A percentile compares a stretch with the other conserved stretches of the same genome.
phyloP scores from a whole-genome alignment of 2,797 vertebrate species.

The Vespertilio murinus region DNA sequence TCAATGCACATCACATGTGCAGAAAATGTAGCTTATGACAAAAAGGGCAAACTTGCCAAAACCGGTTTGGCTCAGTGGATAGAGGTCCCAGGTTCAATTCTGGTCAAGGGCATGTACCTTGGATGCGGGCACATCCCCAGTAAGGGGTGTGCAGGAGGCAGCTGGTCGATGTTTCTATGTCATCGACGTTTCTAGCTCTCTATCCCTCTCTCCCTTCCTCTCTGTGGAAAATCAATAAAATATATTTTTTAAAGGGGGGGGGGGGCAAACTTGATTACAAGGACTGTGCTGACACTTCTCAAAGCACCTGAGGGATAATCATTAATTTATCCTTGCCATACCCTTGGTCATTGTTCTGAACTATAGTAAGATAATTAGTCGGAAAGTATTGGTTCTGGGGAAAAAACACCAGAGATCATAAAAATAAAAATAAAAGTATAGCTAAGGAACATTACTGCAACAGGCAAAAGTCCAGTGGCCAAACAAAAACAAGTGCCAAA shows the following conservation, averaged over 20 bases:
- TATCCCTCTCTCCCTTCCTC: no score
- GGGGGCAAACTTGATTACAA: neutral
- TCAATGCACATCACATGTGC: neutral
- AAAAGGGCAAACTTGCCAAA: constrained; percentile 5
- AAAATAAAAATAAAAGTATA: neutral
- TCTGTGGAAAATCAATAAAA: no score
- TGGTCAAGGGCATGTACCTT: no score
- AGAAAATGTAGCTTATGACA: neutral
- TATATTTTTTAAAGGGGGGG: no score
- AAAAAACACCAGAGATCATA: constrained; percentile 21
- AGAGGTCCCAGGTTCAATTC: no score
- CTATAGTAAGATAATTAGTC: neutral
- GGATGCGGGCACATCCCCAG: no score
- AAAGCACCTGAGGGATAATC: neutral
- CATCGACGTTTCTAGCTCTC: no score
- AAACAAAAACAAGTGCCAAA: neutral
- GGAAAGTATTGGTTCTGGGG: constrained; percentile 10
- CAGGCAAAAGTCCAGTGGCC: neutral
- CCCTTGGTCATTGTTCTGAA: neutral
- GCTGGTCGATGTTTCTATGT: no score
- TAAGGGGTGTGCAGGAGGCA: no score
- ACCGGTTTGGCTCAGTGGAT: no score
- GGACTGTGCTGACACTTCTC: neutral
- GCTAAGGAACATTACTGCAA: neutral
- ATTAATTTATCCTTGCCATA: neutral